These are phyloP conservation scores for Eulemur macaco DNA, from an alignment of 2,113 vertebrate genomes.

Conservation along the genomic window DNA sequence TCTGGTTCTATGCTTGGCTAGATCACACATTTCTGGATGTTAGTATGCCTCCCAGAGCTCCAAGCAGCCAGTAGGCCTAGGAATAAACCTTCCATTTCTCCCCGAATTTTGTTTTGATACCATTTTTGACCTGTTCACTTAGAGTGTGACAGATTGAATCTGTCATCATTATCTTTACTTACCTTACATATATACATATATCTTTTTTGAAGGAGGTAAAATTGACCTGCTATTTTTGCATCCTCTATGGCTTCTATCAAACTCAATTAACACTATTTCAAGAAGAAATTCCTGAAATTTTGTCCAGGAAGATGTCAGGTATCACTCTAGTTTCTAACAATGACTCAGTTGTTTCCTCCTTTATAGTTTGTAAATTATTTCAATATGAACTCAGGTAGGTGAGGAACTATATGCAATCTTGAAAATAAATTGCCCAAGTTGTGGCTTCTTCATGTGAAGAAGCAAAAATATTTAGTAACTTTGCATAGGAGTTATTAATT, in stretches of 20 bases:
- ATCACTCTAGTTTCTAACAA: neutral
- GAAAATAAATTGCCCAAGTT: neutral
- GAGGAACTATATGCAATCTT: neutral
- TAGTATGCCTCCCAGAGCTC: neutral
- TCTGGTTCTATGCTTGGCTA: neutral
- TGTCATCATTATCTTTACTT: neutral
- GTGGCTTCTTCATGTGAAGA: neutral
- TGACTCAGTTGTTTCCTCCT: neutral
- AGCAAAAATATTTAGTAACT: neutral
- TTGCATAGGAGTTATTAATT: neutral
- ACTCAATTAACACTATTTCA: neutral
- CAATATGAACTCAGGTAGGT: neutral
- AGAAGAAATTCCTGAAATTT: neutral
- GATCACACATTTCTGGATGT: neutral
- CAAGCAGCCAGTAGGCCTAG: neutral
- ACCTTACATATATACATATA: neutral
- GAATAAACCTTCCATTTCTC: neutral
- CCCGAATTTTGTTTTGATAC: neutral
- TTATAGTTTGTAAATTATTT: constrained; percentile 6
- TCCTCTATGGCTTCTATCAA: neutral
- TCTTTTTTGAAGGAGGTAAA: neutral
- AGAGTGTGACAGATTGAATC: neutral
- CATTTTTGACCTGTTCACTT: neutral
- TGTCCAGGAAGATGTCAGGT: neutral
- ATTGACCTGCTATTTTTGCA: neutral